phyloP scores from a whole-genome alignment of 23 tunicate genomes.

The Styela plicata region DNA sequence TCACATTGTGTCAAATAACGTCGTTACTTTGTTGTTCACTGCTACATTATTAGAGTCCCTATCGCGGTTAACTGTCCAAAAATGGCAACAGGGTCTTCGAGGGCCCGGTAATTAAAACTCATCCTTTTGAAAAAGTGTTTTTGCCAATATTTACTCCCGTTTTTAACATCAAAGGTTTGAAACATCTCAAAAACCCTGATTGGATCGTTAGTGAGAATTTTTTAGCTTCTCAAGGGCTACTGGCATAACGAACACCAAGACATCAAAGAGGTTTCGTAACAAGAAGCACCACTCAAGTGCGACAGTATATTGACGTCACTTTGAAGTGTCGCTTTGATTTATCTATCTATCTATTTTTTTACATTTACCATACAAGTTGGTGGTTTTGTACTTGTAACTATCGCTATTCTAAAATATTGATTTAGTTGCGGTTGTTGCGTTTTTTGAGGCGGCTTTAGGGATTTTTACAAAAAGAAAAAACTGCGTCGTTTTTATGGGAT shows the following conservation, averaged over 20 bases:
- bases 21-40: neutral
- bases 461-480: no score
- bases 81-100: constrained; percentile 1
- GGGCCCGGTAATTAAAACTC: constrained; percentile 24
- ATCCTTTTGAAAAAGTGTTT: constrained; percentile 13
- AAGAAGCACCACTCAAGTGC: neutral
- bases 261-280: neutral
- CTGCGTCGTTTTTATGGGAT: no score
- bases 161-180: constrained; percentile 14
- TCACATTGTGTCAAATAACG: neutral
- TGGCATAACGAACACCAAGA: neutral
- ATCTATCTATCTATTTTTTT: neutral
- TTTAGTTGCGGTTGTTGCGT: no score
- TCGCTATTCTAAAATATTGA: no score
- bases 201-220: constrained; percentile 9
- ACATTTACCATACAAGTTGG: no score
- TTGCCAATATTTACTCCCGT: constrained; percentile 11
- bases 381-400: no score
- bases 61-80: neutral
- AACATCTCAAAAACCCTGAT: constrained; percentile 19
- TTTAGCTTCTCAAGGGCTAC: constrained; percentile 1
- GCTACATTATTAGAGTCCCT: neutral
- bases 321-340: neutral
- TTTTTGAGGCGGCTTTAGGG: no score
- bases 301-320: neutral